phyloP scores from a whole-genome alignment of 1,140 invertebrate species.

The Platorchestia sp. region DNA sequence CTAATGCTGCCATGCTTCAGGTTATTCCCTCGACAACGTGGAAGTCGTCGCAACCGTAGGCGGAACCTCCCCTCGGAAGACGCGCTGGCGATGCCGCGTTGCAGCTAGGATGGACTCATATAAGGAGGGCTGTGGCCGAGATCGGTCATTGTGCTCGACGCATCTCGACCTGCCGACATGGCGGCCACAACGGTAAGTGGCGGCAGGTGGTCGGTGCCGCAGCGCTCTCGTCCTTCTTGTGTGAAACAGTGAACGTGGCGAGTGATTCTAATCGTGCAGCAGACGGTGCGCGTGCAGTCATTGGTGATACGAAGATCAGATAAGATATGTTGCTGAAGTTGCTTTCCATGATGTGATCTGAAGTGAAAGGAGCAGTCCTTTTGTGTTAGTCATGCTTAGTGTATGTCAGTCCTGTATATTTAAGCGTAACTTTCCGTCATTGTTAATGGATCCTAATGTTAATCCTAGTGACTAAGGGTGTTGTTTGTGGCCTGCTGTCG shows the following conservation, averaged over 20 bases:
- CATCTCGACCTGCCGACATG: conserved; percentile 23
- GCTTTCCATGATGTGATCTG: neutral
- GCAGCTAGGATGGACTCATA: neutral
- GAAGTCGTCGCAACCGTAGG: neutral
- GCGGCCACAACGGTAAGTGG: conserved; percentile 17
- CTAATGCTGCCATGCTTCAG: too few relatives aligned
- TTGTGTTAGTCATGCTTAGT: neutral
- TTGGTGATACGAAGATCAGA: neutral
- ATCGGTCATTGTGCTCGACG: neutral
- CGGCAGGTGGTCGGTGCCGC: neutral
- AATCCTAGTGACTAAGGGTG: too few relatives aligned
- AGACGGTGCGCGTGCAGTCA: neutral
- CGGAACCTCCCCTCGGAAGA: neutral
- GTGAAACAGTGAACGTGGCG: neutral
- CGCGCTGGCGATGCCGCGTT: too few relatives aligned
- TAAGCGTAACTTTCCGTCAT: neutral
- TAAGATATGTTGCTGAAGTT: neutral
- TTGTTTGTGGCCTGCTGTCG: too few relatives aligned
- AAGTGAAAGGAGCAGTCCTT: neutral
- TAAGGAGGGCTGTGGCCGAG: neutral
- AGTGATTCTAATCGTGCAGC: neutral
- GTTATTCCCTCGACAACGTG: too few relatives aligned
- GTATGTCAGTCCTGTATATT: neutral
- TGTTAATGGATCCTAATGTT: neutral
- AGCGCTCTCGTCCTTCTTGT: neutral